A percentile compares a stretch with the other conserved stretches of the same genome.
Conservation (phyloP, 2,888 invertebrate species). For the Entomobrya proxima region DNA sequence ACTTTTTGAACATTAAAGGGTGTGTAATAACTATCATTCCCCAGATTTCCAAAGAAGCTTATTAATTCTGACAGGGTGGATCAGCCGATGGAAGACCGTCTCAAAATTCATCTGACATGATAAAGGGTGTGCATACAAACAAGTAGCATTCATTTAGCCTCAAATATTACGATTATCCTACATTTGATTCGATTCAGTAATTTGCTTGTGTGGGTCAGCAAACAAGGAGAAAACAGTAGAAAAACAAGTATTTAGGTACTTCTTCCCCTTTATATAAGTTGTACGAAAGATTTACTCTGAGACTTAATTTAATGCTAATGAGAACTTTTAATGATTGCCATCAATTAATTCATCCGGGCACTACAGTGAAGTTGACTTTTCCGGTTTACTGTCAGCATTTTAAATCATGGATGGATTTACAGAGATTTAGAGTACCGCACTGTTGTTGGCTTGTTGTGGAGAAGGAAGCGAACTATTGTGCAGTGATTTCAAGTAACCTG, state of each 20-base stretch:
- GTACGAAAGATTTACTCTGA: no score
- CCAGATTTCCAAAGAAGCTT: constrained; percentile 43
- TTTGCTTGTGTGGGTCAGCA: constrained; percentile 11
- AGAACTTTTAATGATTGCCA: no score
- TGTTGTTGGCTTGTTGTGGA: no score
- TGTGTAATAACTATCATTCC: constrained; percentile 32
- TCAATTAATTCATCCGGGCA: no score
- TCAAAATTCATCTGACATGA: background rate
- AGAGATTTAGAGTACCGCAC: no score
- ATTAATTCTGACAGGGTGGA: constrained; percentile 45
- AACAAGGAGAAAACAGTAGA: constrained; percentile 44
- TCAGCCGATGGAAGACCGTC: constrained; percentile 39
- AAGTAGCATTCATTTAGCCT: background rate
- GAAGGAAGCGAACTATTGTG: background rate
- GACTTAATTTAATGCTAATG: no score
- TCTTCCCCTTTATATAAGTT: no score
- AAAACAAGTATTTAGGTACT: constrained; percentile 1
- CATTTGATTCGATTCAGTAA: background rate
- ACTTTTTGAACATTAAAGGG: background rate
- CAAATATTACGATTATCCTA: background rate
- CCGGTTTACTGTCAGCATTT: no score
- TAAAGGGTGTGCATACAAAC: background rate
- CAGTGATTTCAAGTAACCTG: background rate
- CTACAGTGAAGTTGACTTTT: no score
- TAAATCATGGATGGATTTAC: no score